Base-by-base conservation (phyloP, 1,140 invertebrate species). In the Caenorhabditis brenneri region DNA sequence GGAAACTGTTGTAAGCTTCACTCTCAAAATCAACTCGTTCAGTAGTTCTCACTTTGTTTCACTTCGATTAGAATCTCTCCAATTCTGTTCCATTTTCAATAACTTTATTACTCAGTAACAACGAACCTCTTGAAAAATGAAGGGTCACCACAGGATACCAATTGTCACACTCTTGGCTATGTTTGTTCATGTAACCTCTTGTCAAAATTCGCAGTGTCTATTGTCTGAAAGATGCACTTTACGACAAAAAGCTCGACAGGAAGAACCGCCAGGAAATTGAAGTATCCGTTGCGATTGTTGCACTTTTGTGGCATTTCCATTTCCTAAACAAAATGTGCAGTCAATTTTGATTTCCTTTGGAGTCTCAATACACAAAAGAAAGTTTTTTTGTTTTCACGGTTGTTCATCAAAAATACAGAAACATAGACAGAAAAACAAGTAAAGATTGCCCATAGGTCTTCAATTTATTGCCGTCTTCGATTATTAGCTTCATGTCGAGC, bases 181-280 rank as follows among this genome's bases (percentile, higher is more conserved):
- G 19, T 74, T 74, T 74, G 65, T 74, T 74, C 58, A 27, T 74
- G 65, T 24, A 74, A 74, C 33, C 65, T 65, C 65, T 74, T 74
- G 65, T 42, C 36, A 46, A 74, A 42, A 42, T 74, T 39, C n/a
- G 58, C 58, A 65, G 33, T 36, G 58, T 24, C 36, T 74, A 74
- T 74, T 74, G 65, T 74, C 65, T 74, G 65, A 39, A 65, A 65
- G 22, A 10, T 58, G 65, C 65, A 42, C 65, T 42, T 74, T 27
- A 24, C 36, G 65, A 36, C 58, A 65, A n/a, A n/a, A n/a, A 33
- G 58, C 58, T 65, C 29, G 31, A 31, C 58, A 65, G 58, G 3
- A 65, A 65, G 58, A 33, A 36, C 58, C 58, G 31, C 58, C 24
- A n/a, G 58, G 58, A 65, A 65, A 65, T 65, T 65, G 29, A 65